Conservation (phyloP, 2,888 invertebrate genomes). For the Diarsia dahlii region DNA sequence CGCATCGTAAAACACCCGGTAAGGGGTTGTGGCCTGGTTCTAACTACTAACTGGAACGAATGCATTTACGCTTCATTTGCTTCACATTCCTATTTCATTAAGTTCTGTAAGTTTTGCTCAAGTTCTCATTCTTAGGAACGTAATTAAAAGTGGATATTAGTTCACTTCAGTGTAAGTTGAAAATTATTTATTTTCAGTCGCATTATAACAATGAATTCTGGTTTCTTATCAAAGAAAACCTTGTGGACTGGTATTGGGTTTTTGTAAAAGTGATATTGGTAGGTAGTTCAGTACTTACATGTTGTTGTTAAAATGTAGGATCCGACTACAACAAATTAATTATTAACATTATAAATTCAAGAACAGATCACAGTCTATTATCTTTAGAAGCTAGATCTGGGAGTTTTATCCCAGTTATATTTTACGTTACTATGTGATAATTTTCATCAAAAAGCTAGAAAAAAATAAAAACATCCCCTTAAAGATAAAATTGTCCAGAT, state of each 20-base stretch:
- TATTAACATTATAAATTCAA: too few species aligned
- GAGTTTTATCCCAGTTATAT: too few species aligned
- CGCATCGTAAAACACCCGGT: slow-evolving; percentile 29
- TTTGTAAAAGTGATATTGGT: not conserved
- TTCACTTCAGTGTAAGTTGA: slow-evolving; percentile 7
- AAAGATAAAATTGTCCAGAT: not conserved
- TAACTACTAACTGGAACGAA: slow-evolving; percentile 46
- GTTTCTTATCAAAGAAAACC: not conserved
- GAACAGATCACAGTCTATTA: too few species aligned
- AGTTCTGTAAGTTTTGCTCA: slow-evolving; percentile 25
- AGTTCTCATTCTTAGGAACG: slow-evolving; percentile 18
- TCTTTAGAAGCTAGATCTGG: too few species aligned
- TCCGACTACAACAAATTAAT: not conserved
- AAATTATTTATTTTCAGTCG: slow-evolving; percentile 11
- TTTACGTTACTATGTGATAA: too few species aligned
- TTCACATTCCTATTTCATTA: slow-evolving; percentile 39
- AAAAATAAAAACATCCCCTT: not conserved
- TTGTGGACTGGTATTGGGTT: not conserved
- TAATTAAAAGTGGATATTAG: slow-evolving; percentile 42
- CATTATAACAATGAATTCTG: not conserved
- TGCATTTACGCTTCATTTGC: slow-evolving; percentile 52
- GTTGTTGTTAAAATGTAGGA: not conserved
- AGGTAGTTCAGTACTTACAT: not conserved
- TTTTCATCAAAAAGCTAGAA: too few species aligned
- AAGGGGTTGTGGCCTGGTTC: slow-evolving; percentile 37